These are phyloP conservation scores for Theretra japonica DNA, from an alignment of 2,888 invertebrate species.

Conservation along the genomic window DNA sequence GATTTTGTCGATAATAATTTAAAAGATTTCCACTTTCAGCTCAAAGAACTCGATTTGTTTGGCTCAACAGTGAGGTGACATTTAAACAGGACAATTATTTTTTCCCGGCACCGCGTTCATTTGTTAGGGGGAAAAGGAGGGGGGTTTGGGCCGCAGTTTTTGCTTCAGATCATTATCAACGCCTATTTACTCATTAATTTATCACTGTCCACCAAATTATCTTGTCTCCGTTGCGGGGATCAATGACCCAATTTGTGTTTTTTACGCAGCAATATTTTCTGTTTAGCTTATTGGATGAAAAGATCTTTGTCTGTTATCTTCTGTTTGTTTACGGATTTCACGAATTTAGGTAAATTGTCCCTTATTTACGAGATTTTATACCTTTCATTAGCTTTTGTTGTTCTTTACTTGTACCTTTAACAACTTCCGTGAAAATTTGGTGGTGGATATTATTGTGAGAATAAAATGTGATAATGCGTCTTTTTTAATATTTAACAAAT, in stretches of 20 bases:
- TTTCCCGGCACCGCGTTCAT: conserved; percentile 63
- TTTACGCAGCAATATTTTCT: conserved; percentile 36
- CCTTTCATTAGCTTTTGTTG: neutral
- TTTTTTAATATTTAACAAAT: too few species aligned
- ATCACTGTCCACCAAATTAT: conserved; percentile 76
- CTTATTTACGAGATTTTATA: neutral
- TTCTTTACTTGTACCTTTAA: neutral
- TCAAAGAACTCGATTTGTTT: conserved; percentile 67
- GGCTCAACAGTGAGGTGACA: conserved; percentile 63
- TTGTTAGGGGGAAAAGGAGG: conserved; percentile 56
- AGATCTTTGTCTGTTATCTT: conserved; percentile 10
- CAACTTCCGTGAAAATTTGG: too few species aligned
- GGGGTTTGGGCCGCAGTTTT: conserved; percentile 58
- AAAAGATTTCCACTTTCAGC: conserved; percentile 38
- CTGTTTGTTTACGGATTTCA: conserved; percentile 5
- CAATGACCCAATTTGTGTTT: conserved; percentile 52
- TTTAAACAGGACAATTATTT: conserved; percentile 73
- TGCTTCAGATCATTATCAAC: conserved; percentile 72
- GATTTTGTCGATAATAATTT: conserved; percentile 31
- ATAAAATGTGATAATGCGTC: too few species aligned
- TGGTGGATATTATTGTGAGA: too few species aligned
- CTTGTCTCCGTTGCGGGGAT: conserved; percentile 54
- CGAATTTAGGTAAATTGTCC: conserved; percentile 3
- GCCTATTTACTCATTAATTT: conserved; percentile 80
- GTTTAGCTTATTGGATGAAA: conserved; percentile 27